Base-by-base conservation (phyloP, 1,140 invertebrate species). In the Cecropterus lyciades region DNA sequence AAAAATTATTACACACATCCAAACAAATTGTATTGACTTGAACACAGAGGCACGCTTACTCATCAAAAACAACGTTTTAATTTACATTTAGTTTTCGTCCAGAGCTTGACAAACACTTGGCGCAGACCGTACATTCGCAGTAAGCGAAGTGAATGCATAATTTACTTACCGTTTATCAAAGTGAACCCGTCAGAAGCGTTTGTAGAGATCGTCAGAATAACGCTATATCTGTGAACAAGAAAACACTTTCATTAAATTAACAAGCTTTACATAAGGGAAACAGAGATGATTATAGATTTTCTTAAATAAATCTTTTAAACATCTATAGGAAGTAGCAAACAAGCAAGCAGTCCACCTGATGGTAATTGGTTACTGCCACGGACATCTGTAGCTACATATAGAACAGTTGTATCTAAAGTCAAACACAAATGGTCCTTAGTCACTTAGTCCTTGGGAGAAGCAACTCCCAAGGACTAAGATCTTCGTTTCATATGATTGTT, bases 151-250 rank as follows among this genome's bases (percentile, higher is more conserved):
- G 51, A 15, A 55, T 49, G 3, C 15, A 15, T 43, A 20, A 42
- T 33, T 56, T 64, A 81, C 86, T 89, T 56, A 89, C 87, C 87
- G 84, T 87, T 91, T 75, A 84, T 87, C 70, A 89, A 81, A 56
- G 81, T 74, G 72, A 89, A 87, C 64, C 84, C 86, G 80, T 88
- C 85, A 11, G 81, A 79, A 14, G 81, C 77, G 73, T 79, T 85
- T 37, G 85, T 87, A 11, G 85, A 80, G 77, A 89, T 86, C 46
- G 88, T 89, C 71, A 91, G 70, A 67, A 85, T 84, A 63, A 87
- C 84, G 74, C 81, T 87, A 64, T 89, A 91, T 80, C 86, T 91
- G 86, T 51, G 71, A 82, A 81, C 72, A 80, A 78, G 75, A 17
- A 64, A 71, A 56, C 15, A 45, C 15, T 33, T 52, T 52, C 20